Evolutionary conservation across 2,797 vertebrate species (phyloP), one percentile per base, ranked within the genome.

Genomic region (Dallia pectoralis): DNA sequence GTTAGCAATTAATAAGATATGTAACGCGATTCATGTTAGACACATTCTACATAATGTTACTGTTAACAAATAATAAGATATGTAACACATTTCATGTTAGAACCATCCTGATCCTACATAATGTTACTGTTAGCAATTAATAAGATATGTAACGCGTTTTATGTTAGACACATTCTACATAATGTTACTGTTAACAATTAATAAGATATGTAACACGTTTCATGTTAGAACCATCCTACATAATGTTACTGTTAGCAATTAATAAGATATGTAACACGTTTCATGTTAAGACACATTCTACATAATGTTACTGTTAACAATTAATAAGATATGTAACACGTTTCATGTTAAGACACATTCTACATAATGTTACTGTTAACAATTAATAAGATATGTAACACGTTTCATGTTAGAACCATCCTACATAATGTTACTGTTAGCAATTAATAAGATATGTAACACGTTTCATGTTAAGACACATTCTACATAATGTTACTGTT

Each of bases 61-160:
- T 59, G 53, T 59, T 59, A 59, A 27, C 53, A n/a, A n/a, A n/a
- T n/a, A n/a, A n/a, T n/a, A n/a, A n/a, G n/a, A n/a, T n/a, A n/a
- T n/a, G n/a, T n/a, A n/a, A 59, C 53, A 22, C 53, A 11, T 59
- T 59, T 9, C 11, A 12, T 56, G 53, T 40, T 7, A 40, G 8
- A n/a, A n/a, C n/a, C n/a, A n/a, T n/a, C n/a, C 53, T 8, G 9
- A 59, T 27, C 12, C 29, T 30, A 64, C 27, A 16, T 4, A 27
- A 59, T 59, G 53, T 12, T 59, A 59, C 53, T 59, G 53, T 59
- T 59, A 59, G 14, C 53, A n/a, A n/a, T n/a, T n/a, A n/a, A n/a
- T n/a, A n/a, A n/a, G n/a, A n/a, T n/a, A n/a, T n/a, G n/a, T n/a
- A n/a, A 59, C 53, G 53, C 53, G 22, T 59, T 59, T 9, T 3